These are phyloP conservation scores for Hafferia zeledoni DNA, from an alignment of 2,797 vertebrate species.

Conservation along the genomic window DNA sequence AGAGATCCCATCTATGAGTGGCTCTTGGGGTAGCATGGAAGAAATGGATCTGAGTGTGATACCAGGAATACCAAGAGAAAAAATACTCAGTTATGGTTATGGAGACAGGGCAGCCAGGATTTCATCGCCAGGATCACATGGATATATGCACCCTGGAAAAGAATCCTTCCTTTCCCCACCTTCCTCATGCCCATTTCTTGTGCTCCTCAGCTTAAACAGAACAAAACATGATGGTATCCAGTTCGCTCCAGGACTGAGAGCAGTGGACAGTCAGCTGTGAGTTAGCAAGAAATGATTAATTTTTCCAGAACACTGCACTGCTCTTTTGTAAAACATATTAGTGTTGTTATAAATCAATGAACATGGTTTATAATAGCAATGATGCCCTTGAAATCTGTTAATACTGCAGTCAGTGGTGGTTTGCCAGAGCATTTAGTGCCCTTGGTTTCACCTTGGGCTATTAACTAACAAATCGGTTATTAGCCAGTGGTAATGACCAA, in stretches of 20 bases:
- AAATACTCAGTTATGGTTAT: background rate
- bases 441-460: conserved; percentile 82
- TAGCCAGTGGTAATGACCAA: conserved; percentile 83
- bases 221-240: background rate
- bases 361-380: conserved; percentile 78
- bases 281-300: conserved; percentile 68
- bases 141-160: background rate
- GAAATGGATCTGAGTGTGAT: background rate
- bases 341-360: conserved; percentile 81
- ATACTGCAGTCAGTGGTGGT: conserved; percentile 66
- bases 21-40: background rate
- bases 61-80: background rate
- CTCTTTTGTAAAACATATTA: conserved; percentile 78
- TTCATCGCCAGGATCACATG: background rate
- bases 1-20: background rate
- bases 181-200: background rate
- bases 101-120: background rate
- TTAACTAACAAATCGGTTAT: conserved; percentile 84
- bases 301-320: conserved; percentile 69
- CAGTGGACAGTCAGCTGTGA: conserved; percentile 44
- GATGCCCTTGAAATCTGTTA: conserved; percentile 79
- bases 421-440: conserved; percentile 70
- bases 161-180: background rate
- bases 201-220: background rate
- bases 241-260: background rate